Base-by-base conservation (phyloP, 1,140 invertebrate species). In the Theocolax elegans region DNA sequence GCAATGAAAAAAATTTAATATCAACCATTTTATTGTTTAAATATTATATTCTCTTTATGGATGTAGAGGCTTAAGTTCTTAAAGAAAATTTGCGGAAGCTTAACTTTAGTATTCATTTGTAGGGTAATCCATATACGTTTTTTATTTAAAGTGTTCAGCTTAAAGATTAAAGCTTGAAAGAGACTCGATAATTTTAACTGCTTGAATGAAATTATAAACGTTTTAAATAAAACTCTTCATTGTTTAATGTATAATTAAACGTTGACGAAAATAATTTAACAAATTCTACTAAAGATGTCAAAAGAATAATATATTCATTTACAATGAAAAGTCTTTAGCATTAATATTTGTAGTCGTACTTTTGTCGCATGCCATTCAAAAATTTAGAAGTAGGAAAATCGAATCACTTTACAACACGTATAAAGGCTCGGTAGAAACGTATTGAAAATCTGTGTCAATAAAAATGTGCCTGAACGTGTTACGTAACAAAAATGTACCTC, bases 361-460 rank as follows among this genome's bases (percentile, higher is more conserved):
- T n/a, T n/a, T n/a, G n/a, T n/a, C n/a, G n/a, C n/a, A n/a, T 25
- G 10, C 10, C n/a, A n/a, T n/a, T n/a, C n/a, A n/a, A n/a, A n/a
- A n/a, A n/a, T n/a, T n/a, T n/a, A n/a, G n/a, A n/a, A n/a, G 17
- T 8, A 42, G 21, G 13, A 62, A 48, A 48, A 62, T 62, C 59
- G 44, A 62, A 62, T 62, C 1, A 25, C 17, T 62, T 48, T 27
- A 27, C 42, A 6, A n/a, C 8, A 21, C 35, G 56, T 23, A 23
- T 29, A 60, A 42, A 60, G 21, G 56, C 13, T 21, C 38, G 38
- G 31, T 29, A 44, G 13, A 27, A 23, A 27, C 25, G 40, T 38
- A 48, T 48, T 31, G 59, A 42, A 48, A 62, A 62, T 62, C 40
- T 27, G 48, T 27, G 59, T 48, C 59, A 48, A 48, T 62, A 48